These are phyloP conservation scores for Strigamia maritima DNA, from an alignment of 2,888 invertebrate species.

Conservation along the genomic window DNA sequence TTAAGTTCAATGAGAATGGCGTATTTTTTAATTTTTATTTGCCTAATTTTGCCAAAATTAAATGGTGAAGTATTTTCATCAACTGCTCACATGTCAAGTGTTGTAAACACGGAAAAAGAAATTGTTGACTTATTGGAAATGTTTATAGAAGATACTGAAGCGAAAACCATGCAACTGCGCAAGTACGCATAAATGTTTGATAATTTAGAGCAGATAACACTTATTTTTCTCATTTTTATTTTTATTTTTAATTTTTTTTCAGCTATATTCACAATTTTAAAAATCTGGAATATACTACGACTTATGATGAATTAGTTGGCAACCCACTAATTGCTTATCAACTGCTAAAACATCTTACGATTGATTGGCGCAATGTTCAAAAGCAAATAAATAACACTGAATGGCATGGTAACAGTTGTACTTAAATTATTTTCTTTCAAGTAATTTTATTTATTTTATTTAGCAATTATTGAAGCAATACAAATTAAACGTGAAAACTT, in stretches of 20 bases:
- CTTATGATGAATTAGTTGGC: slow-evolving; percentile 44
- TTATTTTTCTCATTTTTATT: too few species aligned
- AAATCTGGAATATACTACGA: slow-evolving; percentile 38
- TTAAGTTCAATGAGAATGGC: background rate
- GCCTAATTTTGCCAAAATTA: background rate
- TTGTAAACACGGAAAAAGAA: background rate
- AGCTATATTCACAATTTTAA: slow-evolving; percentile 37
- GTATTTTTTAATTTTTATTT: background rate
- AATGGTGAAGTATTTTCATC: slow-evolving; percentile 4
- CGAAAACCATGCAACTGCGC: background rate
- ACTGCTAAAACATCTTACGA: slow-evolving; percentile 47
- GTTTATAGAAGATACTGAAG: background rate
- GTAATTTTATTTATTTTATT: background rate
- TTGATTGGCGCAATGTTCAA: slow-evolving; percentile 45
- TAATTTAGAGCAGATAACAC: background rate
- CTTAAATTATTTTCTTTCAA: background rate
- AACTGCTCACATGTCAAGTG: background rate
- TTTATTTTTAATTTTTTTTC: slow-evolving; percentile 9
- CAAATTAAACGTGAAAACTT: slow-evolving; percentile 9
- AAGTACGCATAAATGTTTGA: background rate
- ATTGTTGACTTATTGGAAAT: background rate
- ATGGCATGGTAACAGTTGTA: slow-evolving; percentile 13
- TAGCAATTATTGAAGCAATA: background rate
- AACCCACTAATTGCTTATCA: slow-evolving; percentile 50
- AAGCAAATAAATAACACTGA: slow-evolving; percentile 10